Base-by-base conservation (phyloP, 2,888 invertebrate species). In the Phasia obesa region DNA sequence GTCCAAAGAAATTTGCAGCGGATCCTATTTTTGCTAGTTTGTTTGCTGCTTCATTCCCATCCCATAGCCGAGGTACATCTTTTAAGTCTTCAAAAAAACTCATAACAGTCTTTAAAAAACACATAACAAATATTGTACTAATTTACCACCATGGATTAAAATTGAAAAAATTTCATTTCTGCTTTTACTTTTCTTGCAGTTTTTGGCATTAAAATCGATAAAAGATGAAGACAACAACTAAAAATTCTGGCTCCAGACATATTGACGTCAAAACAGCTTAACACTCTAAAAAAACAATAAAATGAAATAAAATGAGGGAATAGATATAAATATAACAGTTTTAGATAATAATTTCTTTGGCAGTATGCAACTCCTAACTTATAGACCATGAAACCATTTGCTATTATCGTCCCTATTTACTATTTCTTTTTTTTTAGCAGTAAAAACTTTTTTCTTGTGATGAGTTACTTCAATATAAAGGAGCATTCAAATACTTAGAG, bases 361-460 rank as follows among this genome's bases (percentile, higher is more conserved):
- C 80, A 69, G 69, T 62, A 69, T 69, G 62, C 80, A 75, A 44
- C 60, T 69, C 55, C 53, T 74, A 47, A 74, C 67, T 80, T 42
- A 67, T 74, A 69, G 80, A 74, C 73, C 62, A 55, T 49, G 38
- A 74, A 80, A 80, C 47, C 67, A 57, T 74, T 80, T 74, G 62
- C 67, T 70, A 64, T 62, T 49, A 51, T 42, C 27, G 23, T 62
- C 13, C 11, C 15, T 73, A 51, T 79, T 76, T 31, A 17, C 19
- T 42, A 2, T 13, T 44, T 21, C 19, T 9, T n/a, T n/a, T n/a
- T n/a, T n/a, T n/a, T n/a, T n/a, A n/a, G n/a, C n/a, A n/a, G n/a
- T n/a, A n/a, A n/a, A n/a, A n/a, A 7, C 25, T 49, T 17, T 51
- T 38, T 38, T 2, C 31, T 31, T 31, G 31, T n/a, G n/a, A n/a